phyloP scores from a whole-genome alignment of 2,888 invertebrate genomes.

The Ormyrus pomaceus region DNA sequence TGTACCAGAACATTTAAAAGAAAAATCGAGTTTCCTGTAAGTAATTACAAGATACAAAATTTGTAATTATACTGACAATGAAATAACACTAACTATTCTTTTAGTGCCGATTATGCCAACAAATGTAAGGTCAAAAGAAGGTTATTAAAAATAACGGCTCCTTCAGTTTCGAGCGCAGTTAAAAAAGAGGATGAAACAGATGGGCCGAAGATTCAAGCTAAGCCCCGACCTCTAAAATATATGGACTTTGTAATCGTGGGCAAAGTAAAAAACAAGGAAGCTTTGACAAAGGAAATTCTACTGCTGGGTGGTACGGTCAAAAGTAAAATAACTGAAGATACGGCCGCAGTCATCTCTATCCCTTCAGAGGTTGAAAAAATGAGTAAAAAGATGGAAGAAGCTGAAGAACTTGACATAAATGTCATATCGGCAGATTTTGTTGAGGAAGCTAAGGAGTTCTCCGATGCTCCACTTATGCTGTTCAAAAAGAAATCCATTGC shows the following conservation, averaged over 20 bases:
- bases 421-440: constrained; percentile 88
- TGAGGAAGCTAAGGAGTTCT: constrained; percentile 80
- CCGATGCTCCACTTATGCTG: constrained; percentile 80
- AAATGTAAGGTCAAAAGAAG: constrained; percentile 80
- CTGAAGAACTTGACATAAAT: constrained; percentile 84
- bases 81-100: not conserved
- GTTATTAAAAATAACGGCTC: constrained; percentile 78
- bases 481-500: constrained; percentile 86
- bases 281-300: constrained; percentile 82
- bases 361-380: constrained; percentile 83
- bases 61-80: constrained; percentile 14
- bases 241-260: constrained; percentile 86
- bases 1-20: constrained; percentile 81
- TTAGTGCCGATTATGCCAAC: constrained; percentile 76
- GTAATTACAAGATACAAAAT: constrained; percentile 56
- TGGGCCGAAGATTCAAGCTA: constrained; percentile 80
- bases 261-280: constrained; percentile 78
- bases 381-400: constrained; percentile 81
- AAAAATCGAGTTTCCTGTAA: constrained; percentile 78
- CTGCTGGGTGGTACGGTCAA: constrained; percentile 87
- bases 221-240: constrained; percentile 84
- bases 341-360: constrained; percentile 87
- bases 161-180: constrained; percentile 74
- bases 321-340: constrained; percentile 80
- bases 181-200: constrained; percentile 78